Base-by-base conservation (phyloP, 2,888 invertebrate species). In the Dascillus cervinus region DNA sequence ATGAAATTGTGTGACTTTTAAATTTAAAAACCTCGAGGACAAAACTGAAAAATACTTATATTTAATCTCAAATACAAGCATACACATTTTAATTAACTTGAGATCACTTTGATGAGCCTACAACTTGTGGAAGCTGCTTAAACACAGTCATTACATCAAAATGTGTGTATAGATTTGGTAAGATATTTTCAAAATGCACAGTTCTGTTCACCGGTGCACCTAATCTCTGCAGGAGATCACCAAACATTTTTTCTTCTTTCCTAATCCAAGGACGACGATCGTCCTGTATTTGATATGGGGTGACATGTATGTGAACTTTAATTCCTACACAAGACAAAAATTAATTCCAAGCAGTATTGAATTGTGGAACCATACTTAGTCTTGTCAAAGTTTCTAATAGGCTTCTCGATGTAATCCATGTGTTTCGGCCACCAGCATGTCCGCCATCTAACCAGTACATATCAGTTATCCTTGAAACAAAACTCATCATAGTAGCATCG, bases 381-480 rank as follows among this genome's bases (percentile, higher is more conserved):
- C 78, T 68, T 2, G 81, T 75, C 29, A 91, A 71, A 0, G 81
- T 79, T 59, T 80, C 76, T 14, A 94, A 68, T 19, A 88, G 69
- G 29, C 75, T 72, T 43, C 77, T 67, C 2, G 86, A 76, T 0
- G 86, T 88, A 46, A 91, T 79, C 88, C 91, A 94, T 11, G 89
- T 88, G 62, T 88, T 82, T 58, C 81, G 80, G 1, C 79, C 78
- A 9, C 91, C 92, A n/a, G 82, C 79, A 65, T 92, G 91, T 0
- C 91, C 91, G 2, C 90, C 89, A 65, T 92, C 91, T 53, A 92
- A 63, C 90, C 90, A 94, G 65, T 81, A 87, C 77, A 92, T 83
- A 43, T 76, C 73, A 44, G 71, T 70, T 29, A 92, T 78, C 33
- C 73, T 72, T 9, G 71, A 69, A n/a, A 83, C 72, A 43, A 84